Base-by-base conservation (phyloP, 2,888 invertebrate species). In the Linnaemya vulpina region DNA sequence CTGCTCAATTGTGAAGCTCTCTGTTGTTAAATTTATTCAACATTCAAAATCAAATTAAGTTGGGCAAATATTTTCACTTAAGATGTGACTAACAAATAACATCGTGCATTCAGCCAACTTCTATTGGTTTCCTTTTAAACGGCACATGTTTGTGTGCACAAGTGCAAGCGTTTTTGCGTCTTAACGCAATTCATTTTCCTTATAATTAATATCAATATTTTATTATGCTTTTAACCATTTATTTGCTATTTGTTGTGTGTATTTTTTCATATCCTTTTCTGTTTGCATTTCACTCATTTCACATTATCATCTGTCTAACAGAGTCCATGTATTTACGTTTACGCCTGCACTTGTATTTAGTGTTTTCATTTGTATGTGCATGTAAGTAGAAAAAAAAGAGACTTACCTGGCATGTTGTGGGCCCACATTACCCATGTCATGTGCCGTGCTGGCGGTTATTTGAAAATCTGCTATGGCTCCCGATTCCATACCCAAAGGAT, bases 401-500 rank as follows among this genome's bases (percentile, higher is more conserved):
- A 88, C 93, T 94, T 92, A 96, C 97, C 97, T 95, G 91, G 96
- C 96, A 92, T 96, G 95, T 89, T 95, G 95, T 51, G 97, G 96
- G 89, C 97, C 97, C 83, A 97, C 96, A 92, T 95, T 96, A 89
- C 95, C 95, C 89, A 94, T 94, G 91, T 97, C 96, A 92, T 96
- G 96, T 87, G 96, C 95, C 68, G 96, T 96, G 89, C 96, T 96
- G 87, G 96, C 96, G 78, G 95, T 94, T 91, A 97, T 95, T 91
- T 96, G 96, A 88, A 94, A 93, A 93, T 97, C 96, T 88, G 94
- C 94, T 90, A 97, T 96, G 87, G 93, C 94, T 81, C 96, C 95
- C 71, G 96, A 95, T 93, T 96, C 96, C 96, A 97, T 96, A 88
- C 97, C 97, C 92, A 97, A 93, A 51, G 96, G 94, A 88, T 93